Conservation (phyloP, 2,113 vertebrate species). For the mouse (Mus musculus) region DNA sequence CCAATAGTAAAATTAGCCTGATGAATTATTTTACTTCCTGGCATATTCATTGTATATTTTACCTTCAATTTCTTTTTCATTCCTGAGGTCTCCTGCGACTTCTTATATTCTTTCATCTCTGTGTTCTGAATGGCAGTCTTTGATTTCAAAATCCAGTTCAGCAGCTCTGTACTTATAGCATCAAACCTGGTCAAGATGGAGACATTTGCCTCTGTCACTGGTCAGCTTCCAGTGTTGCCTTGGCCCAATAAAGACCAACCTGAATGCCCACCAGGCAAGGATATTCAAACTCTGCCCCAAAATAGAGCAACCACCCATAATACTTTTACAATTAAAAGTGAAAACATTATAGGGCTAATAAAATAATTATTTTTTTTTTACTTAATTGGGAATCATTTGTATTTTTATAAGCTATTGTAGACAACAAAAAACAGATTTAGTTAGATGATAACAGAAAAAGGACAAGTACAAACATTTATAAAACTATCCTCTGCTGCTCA, state of each 20-base stretch:
- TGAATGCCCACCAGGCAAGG: not conserved
- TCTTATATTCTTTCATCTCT: conserved; percentile 90
- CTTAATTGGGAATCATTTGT: not conserved
- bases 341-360: not conserved
- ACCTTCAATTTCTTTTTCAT: conserved; percentile 93
- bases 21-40: conserved; percentile 74
- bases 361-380: not conserved
- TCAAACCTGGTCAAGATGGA: conserved; percentile 90
- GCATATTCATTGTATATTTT: conserved; percentile 81
- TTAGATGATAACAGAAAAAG: conserved; percentile 32
- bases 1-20: conserved; percentile 63
- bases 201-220: conserved; percentile 40
- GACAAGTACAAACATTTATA: not conserved
- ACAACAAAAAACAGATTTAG: not conserved
- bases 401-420: not conserved
- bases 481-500: not conserved
- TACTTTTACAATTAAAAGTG: not conserved
- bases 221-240: conserved; percentile 33
- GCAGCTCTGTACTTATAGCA: conserved; percentile 87
- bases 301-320: not conserved
- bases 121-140: conserved; percentile 87
- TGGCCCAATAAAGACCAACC: not conserved
- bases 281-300: not conserved
- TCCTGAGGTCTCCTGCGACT: conserved; percentile 87
- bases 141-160: conserved; percentile 91